Evolutionary conservation across 2,888 invertebrate species (phyloP).

Genomic region (Leucozona laternaria): DNA sequence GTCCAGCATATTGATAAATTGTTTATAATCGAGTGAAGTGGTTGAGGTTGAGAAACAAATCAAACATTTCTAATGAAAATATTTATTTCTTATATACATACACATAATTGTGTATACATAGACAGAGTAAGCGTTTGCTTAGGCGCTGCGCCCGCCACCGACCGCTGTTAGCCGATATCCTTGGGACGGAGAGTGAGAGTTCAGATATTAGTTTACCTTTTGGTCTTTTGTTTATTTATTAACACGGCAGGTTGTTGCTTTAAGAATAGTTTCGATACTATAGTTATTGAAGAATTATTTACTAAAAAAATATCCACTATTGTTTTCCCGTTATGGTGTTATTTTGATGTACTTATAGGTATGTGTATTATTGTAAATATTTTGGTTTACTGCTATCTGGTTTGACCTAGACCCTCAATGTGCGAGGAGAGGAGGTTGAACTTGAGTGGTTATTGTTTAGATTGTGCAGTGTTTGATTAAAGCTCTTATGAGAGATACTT

Average conservation of each 20-base stretch:
- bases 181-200: constrained; percentile 41
- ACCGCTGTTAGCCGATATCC: constrained; percentile 54
- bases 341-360: constrained; percentile 1
- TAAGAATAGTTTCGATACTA: constrained; percentile 67
- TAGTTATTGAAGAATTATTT: constrained; percentile 63
- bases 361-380: constrained; percentile 27
- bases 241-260: constrained; percentile 67
- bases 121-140: constrained; percentile 42
- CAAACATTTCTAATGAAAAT: constrained; percentile 70
- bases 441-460: background rate
- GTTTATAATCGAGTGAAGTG: constrained; percentile 63
- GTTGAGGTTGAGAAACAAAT: constrained; percentile 37
- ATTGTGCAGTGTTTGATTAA: too few relatives aligned
- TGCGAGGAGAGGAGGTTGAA: background rate
- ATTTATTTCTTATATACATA: constrained; percentile 44
- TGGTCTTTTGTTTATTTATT: constrained; percentile 65
- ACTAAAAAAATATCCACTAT: constrained; percentile 51
- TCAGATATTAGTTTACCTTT: constrained; percentile 61
- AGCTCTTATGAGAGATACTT: too few relatives aligned
- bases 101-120: constrained; percentile 15
- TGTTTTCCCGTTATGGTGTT: constrained; percentile 10
- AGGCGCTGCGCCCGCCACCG: background rate
- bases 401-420: background rate
- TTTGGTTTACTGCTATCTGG: background rate
- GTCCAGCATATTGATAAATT: constrained; percentile 48